These are phyloP conservation scores for Leptopilina syphax DNA, from an alignment of 2,888 invertebrate genomes.

Conservation along the genomic window DNA sequence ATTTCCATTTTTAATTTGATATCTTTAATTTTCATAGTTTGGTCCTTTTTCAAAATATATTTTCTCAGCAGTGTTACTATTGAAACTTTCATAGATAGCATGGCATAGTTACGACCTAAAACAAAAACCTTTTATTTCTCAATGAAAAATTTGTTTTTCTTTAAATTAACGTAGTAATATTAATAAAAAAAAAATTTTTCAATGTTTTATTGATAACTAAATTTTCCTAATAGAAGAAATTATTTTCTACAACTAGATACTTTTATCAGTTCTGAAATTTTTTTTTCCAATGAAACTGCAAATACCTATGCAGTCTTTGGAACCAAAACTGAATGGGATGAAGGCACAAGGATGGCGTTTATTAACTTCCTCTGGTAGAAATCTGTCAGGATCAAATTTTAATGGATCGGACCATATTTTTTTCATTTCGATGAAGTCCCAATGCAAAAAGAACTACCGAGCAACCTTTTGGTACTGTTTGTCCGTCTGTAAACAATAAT, in stretches of 20 bases:
- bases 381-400: background rate
- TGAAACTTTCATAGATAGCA: constrained; percentile 4
- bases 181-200: no score
- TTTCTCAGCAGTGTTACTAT: background rate
- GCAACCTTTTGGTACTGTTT: background rate
- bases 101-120: background rate
- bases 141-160: no score
- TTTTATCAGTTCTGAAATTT: no score
- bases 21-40: background rate
- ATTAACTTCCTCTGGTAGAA: background rate
- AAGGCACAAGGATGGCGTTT: background rate
- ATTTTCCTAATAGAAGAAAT: no score
- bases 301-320: constrained; percentile 13
- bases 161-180: no score
- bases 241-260: no score
- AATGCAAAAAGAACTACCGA: background rate
- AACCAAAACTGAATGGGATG: constrained; percentile 1
- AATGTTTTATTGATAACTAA: no score
- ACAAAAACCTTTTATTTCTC: background rate
- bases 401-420: background rate
- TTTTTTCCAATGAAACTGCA: no score
- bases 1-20: background rate
- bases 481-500: background rate
- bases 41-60: background rate
- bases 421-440: background rate